phyloP scores from a whole-genome alignment of 2,113 vertebrate genomes.

The Datnioides undecimradiatus region DNA sequence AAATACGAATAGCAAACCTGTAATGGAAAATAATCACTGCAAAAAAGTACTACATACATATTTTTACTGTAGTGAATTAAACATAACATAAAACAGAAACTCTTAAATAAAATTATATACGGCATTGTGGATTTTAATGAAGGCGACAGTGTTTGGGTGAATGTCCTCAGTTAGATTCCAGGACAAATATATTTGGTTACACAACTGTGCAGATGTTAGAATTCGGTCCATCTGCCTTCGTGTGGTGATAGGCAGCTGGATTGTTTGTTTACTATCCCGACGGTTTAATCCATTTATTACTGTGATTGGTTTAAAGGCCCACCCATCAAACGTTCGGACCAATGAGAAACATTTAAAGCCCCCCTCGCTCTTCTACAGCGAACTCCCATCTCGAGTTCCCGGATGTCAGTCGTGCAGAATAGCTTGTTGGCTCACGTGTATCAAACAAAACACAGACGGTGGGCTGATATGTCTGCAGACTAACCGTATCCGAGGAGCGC shows the following conservation, averaged over 20 bases:
- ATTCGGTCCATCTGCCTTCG: not conserved
- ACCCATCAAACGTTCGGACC: constrained; percentile 8
- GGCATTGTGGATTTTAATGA: not conserved
- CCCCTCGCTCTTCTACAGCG: rapidly evolving
- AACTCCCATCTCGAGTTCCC: constrained; percentile 11
- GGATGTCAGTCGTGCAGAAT: constrained; percentile 59
- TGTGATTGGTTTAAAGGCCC: constrained; percentile 36
- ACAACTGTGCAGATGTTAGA: constrained; percentile 27
- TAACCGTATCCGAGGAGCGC: not conserved
- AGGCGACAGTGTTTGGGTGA: not conserved
- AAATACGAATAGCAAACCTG: no score
- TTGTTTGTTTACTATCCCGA: constrained; percentile 74
- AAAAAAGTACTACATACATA: not conserved
- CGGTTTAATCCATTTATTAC: not conserved
- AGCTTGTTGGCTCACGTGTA: constrained; percentile 60
- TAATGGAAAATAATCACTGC: no score
- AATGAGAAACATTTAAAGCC: constrained; percentile 36
- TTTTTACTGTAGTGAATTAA: not conserved
- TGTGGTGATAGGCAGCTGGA: not conserved
- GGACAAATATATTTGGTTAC: constrained; percentile 24
- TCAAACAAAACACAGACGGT: constrained; percentile 59
- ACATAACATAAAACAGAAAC: not conserved
- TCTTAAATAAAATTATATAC: no score
- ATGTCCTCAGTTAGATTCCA: no score
- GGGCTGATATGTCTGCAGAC: constrained; percentile 34